Evolutionary conservation across 2,888 invertebrate species (phyloP).

Genomic region (Ichneumoninae sp.): DNA sequence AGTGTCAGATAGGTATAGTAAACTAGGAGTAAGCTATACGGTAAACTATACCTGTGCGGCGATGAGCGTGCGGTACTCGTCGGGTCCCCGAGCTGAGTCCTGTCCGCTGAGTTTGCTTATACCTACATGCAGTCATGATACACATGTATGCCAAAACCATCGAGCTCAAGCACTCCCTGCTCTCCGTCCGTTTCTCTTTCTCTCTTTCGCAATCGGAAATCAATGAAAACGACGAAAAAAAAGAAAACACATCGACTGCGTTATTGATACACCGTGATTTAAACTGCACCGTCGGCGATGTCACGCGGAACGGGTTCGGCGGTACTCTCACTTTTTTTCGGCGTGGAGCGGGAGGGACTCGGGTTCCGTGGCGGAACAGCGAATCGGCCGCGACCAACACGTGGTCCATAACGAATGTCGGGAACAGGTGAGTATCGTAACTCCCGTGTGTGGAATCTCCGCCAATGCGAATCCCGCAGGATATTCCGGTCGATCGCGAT

Average conservation of each 20-base stretch:
- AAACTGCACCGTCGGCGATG: conserved; percentile 75
- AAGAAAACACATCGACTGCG: conserved; percentile 71
- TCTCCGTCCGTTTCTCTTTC: conserved; percentile 40
- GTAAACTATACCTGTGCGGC: conserved; percentile 3
- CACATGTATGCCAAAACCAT: conserved; percentile 13
- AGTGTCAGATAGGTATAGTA: conserved; percentile 14
- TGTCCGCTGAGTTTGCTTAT: neutral
- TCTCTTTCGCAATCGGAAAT: conserved; percentile 80
- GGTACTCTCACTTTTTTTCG: conserved; percentile 61
- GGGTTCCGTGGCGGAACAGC: conserved; percentile 8
- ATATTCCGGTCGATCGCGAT: conserved; percentile 18
- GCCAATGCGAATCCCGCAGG: conserved; percentile 1
- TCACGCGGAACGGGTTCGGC: conserved; percentile 58
- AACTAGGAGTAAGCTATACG: conserved; percentile 13
- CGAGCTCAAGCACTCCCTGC: conserved; percentile 57
- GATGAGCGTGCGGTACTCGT: conserved; percentile 25
- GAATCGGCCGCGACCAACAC: conserved; percentile 62
- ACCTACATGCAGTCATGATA: conserved; percentile 2
- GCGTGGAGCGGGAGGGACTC: neutral
- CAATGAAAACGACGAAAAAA: conserved; percentile 80
- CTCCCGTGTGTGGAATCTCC: conserved; percentile 14
- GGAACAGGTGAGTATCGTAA: conserved; percentile 48
- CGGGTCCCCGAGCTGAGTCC: neutral
- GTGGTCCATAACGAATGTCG: conserved; percentile 62
- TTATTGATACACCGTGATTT: conserved; percentile 81